Evolutionary conservation across 2,797 vertebrate species (phyloP), one percentile per base, ranked within the genome.

Genomic region (Kryptolebias ocellatus): DNA sequence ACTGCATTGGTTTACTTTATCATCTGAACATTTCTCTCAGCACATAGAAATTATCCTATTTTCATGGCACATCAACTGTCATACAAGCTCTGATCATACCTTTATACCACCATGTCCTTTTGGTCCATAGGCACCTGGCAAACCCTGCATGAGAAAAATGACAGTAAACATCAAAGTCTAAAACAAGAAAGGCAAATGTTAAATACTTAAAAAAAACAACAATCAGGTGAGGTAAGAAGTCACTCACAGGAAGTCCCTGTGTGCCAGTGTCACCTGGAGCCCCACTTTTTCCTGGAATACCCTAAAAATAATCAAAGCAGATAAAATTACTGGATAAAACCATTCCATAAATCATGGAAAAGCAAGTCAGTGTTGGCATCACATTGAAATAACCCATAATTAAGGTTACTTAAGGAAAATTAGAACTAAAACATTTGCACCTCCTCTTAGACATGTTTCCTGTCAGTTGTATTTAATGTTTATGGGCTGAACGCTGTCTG

Each of bases 161-260:
- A 3, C 2, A 27, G 53, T 5, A 66, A 55, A 66, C n/a, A 65
- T 65, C 46, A 76, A 60, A n/a, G 10, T 16, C 5, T 50, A 46
- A 12, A 20, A 12, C 24, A 29, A 49, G 42, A 74, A 28, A 42
- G n/a, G 2, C 2, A 45, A 15, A 24, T 1, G 4, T 56, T 1
- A 45, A 60, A 1, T 60, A 27, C 29, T 14, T 1, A 28, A 3
- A 39, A 10, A 1, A 34, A 34, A 34, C 1, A 37, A 37, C 8
- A 10, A 11, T 39, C 37, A 11, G 37, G 37, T 39, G 17, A 31
- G 50, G 52, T 60, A 60, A 74, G 44, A 51, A 28, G 59, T 87
- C 71, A 96, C 96, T 91, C 90, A 98, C 97, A 75, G 96, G 96
- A 76, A 98, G 83, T 64, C 97, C 97, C 64, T 95, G 96, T 53